These are phyloP conservation scores for Drosophila prostipennis DNA, from an alignment of 2,888 invertebrate species.

Conservation along the genomic window DNA sequence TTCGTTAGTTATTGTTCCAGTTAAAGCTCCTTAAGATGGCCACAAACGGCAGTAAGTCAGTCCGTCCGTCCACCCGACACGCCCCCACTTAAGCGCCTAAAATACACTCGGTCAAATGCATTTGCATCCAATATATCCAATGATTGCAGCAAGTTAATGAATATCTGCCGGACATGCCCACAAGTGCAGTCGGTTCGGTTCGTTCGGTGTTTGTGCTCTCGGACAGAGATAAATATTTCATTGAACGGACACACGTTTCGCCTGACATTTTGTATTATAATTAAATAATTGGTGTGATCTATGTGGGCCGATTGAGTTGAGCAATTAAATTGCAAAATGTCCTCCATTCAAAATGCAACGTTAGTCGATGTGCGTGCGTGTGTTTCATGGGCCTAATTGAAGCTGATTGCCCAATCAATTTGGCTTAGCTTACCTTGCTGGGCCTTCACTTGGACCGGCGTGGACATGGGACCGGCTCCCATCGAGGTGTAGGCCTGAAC, in stretches of 20 bases:
- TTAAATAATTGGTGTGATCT: constrained; percentile 72
- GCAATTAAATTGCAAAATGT: constrained; percentile 57
- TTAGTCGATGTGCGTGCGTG: constrained; percentile 14
- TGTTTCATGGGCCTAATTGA: constrained; percentile 48
- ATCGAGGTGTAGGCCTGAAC: constrained; percentile 97
- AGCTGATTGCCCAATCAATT: constrained; percentile 57
- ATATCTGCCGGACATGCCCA: constrained; percentile 17
- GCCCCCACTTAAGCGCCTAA: constrained; percentile 21
- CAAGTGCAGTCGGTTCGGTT: constrained; percentile 1
- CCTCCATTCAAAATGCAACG: constrained; percentile 37
- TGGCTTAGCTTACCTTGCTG: constrained; percentile 90
- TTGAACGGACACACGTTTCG: constrained; percentile 46
- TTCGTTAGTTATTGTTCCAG: constrained; percentile 13
- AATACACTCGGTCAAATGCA: constrained; percentile 9
- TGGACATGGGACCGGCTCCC: constrained; percentile 97
- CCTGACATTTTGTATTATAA: constrained; percentile 56
- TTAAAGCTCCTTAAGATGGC: constrained; percentile 33
- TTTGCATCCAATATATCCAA: constrained; percentile 7
- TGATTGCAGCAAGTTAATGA: constrained; percentile 38
- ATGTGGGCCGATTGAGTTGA: constrained; percentile 45
- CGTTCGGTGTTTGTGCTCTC: constrained; percentile 12
- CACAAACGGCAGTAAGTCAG: constrained; percentile 16
- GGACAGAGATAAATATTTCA: constrained; percentile 46
- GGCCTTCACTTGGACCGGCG: constrained; percentile 98
- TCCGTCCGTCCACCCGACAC: constrained; percentile 1